Percentiles rank a stretch among this genome's conserved stretches.
Evolutionary conservation across 2,113 vertebrate genomes (phyloP).

Genomic region (Ictalurus furcatus): DNA sequence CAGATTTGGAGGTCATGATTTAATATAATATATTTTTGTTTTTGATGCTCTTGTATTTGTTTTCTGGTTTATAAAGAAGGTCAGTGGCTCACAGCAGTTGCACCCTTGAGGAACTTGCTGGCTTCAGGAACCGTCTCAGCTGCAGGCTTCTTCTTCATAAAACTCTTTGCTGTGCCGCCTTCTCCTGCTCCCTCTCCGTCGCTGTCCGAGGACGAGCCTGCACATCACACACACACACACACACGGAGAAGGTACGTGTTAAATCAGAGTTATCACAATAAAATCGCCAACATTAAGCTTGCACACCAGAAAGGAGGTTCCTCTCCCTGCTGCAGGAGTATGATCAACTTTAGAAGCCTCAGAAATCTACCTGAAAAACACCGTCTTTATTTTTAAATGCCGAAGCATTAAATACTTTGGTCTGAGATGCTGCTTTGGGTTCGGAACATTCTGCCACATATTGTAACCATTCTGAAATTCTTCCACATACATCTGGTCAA

Average conservation of each 20-base stretch:
- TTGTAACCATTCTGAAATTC: not conserved
- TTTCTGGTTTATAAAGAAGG: not conserved
- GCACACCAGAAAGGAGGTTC: not conserved
- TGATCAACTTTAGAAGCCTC: not conserved
- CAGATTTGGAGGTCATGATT: not conserved
- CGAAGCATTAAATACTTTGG: not conserved
- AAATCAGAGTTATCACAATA: not conserved
- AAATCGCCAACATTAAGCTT: not conserved
- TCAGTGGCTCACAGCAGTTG: constrained; percentile 49
- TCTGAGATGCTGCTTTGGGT: not conserved
- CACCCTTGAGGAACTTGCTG: constrained; percentile 81
- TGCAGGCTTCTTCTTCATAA: constrained; percentile 83
- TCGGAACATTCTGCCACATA: not conserved
- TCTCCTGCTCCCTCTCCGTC: constrained; percentile 68
- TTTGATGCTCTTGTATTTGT: not conserved
- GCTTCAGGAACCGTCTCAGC: constrained; percentile 69
- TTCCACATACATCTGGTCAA: no score
- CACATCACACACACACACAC: constrained; percentile 5
- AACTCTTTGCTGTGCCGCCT: constrained; percentile 71
- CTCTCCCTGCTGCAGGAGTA: not conserved
- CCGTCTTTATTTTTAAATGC: not conserved
- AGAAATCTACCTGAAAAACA: no score
- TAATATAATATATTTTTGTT: not conserved
- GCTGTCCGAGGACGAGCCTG: constrained; percentile 72
- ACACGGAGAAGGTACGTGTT: not conserved